phyloP scores from a whole-genome alignment of 2,888 invertebrate species.

The Axea sp. region DNA sequence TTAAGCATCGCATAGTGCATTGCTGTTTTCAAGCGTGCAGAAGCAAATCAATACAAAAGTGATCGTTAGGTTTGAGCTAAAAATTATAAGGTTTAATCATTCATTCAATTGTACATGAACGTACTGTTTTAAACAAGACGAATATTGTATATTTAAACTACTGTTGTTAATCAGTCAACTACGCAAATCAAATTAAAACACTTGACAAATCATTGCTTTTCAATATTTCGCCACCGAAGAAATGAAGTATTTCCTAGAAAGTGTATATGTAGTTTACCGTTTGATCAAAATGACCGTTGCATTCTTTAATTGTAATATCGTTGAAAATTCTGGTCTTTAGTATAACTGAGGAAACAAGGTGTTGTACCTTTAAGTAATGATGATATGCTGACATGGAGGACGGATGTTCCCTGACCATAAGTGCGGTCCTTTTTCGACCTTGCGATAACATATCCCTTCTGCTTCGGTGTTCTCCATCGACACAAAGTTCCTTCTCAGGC shows the following conservation, averaged over 20 bases:
- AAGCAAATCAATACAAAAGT: slow-evolving; percentile 59
- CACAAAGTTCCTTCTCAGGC: slow-evolving; percentile 80
- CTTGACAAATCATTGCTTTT: slow-evolving; percentile 58
- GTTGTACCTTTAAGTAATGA: slow-evolving; percentile 78
- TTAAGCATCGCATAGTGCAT: slow-evolving; percentile 61
- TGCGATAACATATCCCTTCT: slow-evolving; percentile 92
- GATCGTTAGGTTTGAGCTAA: slow-evolving; percentile 38
- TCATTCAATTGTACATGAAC: slow-evolving; percentile 28
- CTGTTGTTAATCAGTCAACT: slow-evolving; percentile 32
- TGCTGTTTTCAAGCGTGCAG: slow-evolving; percentile 61
- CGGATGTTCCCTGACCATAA: slow-evolving; percentile 82
- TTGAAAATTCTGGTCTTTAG: slow-evolving; percentile 7
- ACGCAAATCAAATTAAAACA: slow-evolving; percentile 40
- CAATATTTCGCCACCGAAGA: slow-evolving; percentile 62
- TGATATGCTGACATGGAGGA: slow-evolving; percentile 77
- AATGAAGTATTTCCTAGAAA: slow-evolving; percentile 25
- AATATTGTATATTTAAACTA: slow-evolving; percentile 23
- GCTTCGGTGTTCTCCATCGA: slow-evolving; percentile 86
- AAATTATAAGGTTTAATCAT: slow-evolving; percentile 33
- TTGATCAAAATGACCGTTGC: slow-evolving; percentile 9
- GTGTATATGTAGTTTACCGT: slow-evolving; percentile 9
- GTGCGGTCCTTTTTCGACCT: slow-evolving; percentile 85
- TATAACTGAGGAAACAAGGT: slow-evolving; percentile 6
- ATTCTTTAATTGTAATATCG: slow-evolving; percentile 33
- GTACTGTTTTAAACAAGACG: slow-evolving; percentile 27